A percentile compares a stretch with the other conserved stretches of the same genome.
Evolutionary conservation across 2,797 vertebrate species (phyloP).

Genomic region (Masticophis lateralis): DNA sequence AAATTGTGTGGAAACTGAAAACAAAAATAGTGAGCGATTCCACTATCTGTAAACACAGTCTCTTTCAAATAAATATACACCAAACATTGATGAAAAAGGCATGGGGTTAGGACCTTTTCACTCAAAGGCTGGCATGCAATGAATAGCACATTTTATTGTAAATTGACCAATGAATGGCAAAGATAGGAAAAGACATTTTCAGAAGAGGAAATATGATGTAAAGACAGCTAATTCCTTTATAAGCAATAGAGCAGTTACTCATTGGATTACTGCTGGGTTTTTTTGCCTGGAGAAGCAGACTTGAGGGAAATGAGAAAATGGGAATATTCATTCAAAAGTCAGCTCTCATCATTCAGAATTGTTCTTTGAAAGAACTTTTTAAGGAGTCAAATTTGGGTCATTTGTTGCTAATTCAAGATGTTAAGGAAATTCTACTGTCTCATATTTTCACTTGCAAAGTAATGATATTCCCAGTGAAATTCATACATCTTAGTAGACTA

Average conservation of each 20-base stretch:
- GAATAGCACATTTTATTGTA: background rate
- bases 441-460: background rate
- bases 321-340: conserved; percentile 1
- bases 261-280: background rate
- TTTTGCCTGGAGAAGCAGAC: background rate
- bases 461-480: background rate
- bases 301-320: conserved; percentile 1
- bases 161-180: background rate
- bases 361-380: background rate
- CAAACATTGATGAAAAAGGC: background rate
- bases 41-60: background rate
- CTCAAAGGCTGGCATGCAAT: background rate
- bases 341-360: background rate
- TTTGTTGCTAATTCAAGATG: background rate
- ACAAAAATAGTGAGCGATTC: background rate
- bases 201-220: background rate
- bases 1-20: background rate
- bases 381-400: background rate
- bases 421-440: background rate
- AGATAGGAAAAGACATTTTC: background rate
- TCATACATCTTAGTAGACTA: background rate
- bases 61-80: background rate
- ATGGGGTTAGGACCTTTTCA: background rate
- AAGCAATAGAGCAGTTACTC: background rate
- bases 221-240: background rate